These are phyloP conservation scores for Thecocarcelia acutangulata DNA, from an alignment of 2,888 invertebrate genomes.

Conservation along the genomic window DNA sequence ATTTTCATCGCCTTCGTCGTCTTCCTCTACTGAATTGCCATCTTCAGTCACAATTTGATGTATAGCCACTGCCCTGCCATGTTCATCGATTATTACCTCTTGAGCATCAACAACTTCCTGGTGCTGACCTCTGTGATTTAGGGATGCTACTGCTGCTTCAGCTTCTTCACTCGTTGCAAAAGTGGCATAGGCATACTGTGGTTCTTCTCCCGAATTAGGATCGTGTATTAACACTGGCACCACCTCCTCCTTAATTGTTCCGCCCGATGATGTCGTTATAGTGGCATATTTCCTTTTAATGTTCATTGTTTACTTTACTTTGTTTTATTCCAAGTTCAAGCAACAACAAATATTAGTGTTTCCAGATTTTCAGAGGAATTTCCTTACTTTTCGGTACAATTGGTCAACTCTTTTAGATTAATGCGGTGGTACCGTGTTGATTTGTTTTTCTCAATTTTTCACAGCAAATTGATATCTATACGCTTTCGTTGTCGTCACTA, in stretches of 20 bases:
- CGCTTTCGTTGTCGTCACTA: constrained; percentile 48
- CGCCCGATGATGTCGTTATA: constrained; percentile 67
- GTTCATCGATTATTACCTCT: constrained; percentile 79
- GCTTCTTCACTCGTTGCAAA: constrained; percentile 76
- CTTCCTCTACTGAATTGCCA: constrained; percentile 74
- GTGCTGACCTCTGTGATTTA: constrained; percentile 72
- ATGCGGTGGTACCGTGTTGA: constrained; percentile 67
- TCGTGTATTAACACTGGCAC: constrained; percentile 78
- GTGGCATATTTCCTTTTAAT: constrained; percentile 77
- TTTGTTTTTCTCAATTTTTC: constrained; percentile 59
- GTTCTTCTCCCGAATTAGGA: constrained; percentile 72
- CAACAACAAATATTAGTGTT: constrained; percentile 59
- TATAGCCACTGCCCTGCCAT: constrained; percentile 76
- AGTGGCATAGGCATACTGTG: constrained; percentile 79
- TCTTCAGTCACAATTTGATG: constrained; percentile 76
- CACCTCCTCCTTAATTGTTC: constrained; percentile 75
- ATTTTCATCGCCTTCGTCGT: constrained; percentile 76
- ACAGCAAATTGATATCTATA: constrained; percentile 59
- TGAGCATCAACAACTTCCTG: constrained; percentile 73
- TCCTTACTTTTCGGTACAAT: constrained; percentile 63
- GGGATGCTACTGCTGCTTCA: constrained; percentile 78
- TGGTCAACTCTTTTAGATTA: constrained; percentile 71
- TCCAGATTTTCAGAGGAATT: constrained; percentile 63
- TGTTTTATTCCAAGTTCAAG: constrained; percentile 50
- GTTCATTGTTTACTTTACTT: constrained; percentile 73